A percentile compares a stretch with the other conserved stretches of the same genome.
These are phyloP conservation scores for Lepidocyrtoides sp. DNA, from an alignment of 2,888 invertebrate species.

Conservation along the genomic window DNA sequence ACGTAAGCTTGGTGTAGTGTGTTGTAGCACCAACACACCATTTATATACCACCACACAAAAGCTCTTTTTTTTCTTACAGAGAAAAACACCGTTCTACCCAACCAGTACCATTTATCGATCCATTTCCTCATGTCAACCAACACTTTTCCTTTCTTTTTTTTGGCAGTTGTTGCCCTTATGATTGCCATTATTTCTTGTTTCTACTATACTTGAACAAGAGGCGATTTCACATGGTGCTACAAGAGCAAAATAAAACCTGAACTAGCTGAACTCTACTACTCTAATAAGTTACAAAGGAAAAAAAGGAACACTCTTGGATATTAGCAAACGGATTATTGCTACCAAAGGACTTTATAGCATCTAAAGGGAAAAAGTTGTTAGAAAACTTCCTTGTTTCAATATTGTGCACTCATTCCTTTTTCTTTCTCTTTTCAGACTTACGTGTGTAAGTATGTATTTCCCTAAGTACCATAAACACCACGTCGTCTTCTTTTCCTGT, in stretches of 20 bases:
- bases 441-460: background rate
- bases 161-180: constrained; percentile 73
- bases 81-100: background rate
- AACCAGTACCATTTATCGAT: constrained; percentile 73
- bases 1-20: background rate
- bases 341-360: background rate
- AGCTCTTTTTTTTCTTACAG: too few relatives aligned
- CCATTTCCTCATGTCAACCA: constrained; percentile 72
- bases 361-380: constrained; percentile 3
- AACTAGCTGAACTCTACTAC: background rate
- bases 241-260: background rate
- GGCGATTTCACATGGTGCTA: background rate
- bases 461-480: too few relatives aligned
- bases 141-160: constrained; percentile 64
- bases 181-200: constrained; percentile 45
- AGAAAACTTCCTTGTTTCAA: constrained; percentile 41
- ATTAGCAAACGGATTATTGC: background rate
- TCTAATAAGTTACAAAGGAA: background rate
- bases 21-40: background rate
- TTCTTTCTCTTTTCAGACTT: constrained; percentile 11
- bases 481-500: constrained; percentile 13
- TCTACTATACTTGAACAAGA: constrained; percentile 13
- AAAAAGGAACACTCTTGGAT: background rate
- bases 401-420: background rate
- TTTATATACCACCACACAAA: background rate